Percentiles rank a stretch among this genome's conserved stretches.
phyloP scores from a whole-genome alignment of 2,113 vertebrate species.

The Stomatorhinus ivindoensis region DNA sequence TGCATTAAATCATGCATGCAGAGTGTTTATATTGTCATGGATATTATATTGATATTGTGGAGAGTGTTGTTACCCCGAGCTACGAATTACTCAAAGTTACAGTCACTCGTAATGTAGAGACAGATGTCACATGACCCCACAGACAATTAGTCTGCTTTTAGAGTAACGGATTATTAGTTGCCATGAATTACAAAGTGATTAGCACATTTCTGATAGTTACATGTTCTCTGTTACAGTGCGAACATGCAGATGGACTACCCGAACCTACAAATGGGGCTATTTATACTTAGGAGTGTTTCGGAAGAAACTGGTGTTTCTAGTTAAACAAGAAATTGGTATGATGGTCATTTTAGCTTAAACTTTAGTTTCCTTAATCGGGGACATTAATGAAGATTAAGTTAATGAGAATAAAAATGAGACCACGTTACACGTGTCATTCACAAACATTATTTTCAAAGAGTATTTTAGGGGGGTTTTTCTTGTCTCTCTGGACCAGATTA shows the following conservation, averaged over 20 bases:
- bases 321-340: not conserved
- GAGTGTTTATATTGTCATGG: not conserved
- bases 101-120: conserved; percentile 22
- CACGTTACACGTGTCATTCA: not conserved
- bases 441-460: not conserved
- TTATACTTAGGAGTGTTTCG: not conserved
- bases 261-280: not conserved
- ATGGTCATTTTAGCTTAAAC: not conserved
- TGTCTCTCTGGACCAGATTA: conserved; percentile 45
- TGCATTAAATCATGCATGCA: not conserved
- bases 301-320: not conserved
- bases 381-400: not conserved
- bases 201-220: conserved; percentile 25
- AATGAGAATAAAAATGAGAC: not conserved
- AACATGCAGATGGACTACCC: not conserved
- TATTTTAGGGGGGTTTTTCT: not conserved
- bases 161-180: conserved; percentile 12
- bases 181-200: conserved; percentile 15
- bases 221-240: not conserved
- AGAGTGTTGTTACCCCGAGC: conserved; percentile 8
- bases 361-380: not conserved
- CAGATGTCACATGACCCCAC: conserved; percentile 22
- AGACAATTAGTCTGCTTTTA: conserved; percentile 33
- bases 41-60: not conserved
- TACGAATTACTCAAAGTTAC: conserved; percentile 23